Base-by-base conservation (phyloP, 2,797 vertebrate genomes). In the Sphaeramia orbicularis region DNA sequence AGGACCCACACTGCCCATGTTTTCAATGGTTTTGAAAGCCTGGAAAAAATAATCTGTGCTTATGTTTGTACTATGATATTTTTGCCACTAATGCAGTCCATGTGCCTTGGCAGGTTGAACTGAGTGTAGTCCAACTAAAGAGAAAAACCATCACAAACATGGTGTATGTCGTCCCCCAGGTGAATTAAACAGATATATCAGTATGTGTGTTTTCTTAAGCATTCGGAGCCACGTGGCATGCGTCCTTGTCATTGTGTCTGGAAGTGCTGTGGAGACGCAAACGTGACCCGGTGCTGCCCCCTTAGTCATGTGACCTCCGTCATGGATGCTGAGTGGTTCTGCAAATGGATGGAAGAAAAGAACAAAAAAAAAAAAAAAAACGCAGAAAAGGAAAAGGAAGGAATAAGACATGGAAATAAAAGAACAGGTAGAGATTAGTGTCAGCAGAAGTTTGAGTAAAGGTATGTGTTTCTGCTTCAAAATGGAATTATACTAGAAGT, bases 251-350 rank as follows among this genome's bases (percentile, higher is more conserved):
- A 97, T 95, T 97, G 95, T 95, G 93, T 95, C 93, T 96, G 95
- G 89, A 95, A 95, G 92, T 95, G 91, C 93, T 94, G 93, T 94
- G 92, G 92, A 91, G 95, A 94, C 92, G 96, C 95, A 93, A 96
- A 96, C 93, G 95, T 93, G 94, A 94, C 93, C 94, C 94, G 89
- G 88, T 60, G 91, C 81, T 94, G 90, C 66, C 75, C 79, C 92
- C 91, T 92, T 89, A 94, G 94, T 99, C 98, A 99, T 95, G 98
- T 99, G 86, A 99, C 97, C 95, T 99, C 98, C n/a, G 96, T 99
- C 97, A 99, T 99, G 69, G 97, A 99, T 54, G 96, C 95, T 45
- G 97, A 97, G 92, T 99, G 98, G 91, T 99, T 99, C 98, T 99
- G 92, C 57, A 92, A 89, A 71, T 58, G 61, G 59, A 71, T 42